Percentiles rank a stretch among this genome's conserved stretches.
Conservation (phyloP, 2,113 vertebrate genomes). For the Eclectus roratus region DNA sequence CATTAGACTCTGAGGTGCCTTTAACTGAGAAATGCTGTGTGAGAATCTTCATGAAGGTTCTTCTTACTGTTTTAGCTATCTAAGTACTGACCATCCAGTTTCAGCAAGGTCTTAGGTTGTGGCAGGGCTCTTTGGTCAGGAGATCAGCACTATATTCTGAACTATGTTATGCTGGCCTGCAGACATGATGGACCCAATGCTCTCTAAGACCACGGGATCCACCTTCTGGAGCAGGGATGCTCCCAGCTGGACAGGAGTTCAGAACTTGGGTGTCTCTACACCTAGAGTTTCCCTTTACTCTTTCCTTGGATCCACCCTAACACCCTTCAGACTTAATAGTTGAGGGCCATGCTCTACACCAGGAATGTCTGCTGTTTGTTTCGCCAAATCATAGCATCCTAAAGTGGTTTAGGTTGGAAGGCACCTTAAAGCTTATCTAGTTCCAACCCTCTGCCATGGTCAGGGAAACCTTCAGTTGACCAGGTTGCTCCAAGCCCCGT, state of each 20-base stretch:
- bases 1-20: neutral
- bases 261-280: no score
- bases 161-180: neutral
- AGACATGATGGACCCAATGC: neutral
- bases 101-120: neutral
- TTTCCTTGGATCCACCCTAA: neutral
- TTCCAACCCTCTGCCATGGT: neutral
- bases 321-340: neutral
- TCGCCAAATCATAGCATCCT: neutral
- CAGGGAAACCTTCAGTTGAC: neutral
- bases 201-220: neutral
- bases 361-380: neutral
- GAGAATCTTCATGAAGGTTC: neutral
- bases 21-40: neutral
- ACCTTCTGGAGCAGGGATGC: neutral
- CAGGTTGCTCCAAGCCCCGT: neutral
- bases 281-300: neutral
- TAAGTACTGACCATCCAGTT: neutral
- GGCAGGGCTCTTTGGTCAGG: neutral
- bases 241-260: neutral
- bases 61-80: neutral
- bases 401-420: neutral
- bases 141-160: neutral
- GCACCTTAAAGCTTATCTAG: neutral
- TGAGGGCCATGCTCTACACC: neutral